Evolutionary conservation across 2,888 invertebrate species (phyloP).

Genomic region (Linyphia triangularis): DNA sequence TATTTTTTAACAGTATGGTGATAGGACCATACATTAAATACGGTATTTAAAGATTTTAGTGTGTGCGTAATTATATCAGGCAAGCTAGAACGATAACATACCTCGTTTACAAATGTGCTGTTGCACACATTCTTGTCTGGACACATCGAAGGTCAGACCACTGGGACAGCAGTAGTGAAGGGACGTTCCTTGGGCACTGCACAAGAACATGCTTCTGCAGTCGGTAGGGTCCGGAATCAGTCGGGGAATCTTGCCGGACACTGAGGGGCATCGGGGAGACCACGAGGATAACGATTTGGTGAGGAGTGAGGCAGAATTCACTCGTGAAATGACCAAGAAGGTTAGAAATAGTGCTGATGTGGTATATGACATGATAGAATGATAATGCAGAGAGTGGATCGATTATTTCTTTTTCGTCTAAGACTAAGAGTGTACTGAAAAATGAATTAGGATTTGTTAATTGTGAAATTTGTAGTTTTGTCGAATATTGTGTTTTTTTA

Average conservation of each 20-base stretch:
- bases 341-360: background rate
- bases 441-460: too few relatives aligned
- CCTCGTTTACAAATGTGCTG: slow-evolving; percentile 11
- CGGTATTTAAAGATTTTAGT: too few relatives aligned
- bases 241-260: slow-evolving; percentile 20
- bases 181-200: background rate
- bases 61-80: background rate
- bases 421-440: too few relatives aligned
- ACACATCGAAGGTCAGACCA: background rate
- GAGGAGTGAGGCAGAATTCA: background rate
- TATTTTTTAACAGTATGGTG: too few relatives aligned
- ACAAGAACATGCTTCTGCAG: slow-evolving; percentile 36
- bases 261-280: slow-evolving; percentile 6
- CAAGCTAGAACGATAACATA: background rate
- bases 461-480: too few relatives aligned
- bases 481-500: too few relatives aligned
- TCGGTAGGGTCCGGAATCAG: slow-evolving; percentile 33
- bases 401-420: too few relatives aligned
- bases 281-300: slow-evolving; percentile 7
- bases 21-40: too few relatives aligned
- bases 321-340: background rate
- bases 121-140: background rate
- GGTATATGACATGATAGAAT: background rate
- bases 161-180: slow-evolving; percentile 21
- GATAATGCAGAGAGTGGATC: background rate